Base-by-base conservation (phyloP, 1,140 invertebrate genomes). In the Subanguina moxae region DNA sequence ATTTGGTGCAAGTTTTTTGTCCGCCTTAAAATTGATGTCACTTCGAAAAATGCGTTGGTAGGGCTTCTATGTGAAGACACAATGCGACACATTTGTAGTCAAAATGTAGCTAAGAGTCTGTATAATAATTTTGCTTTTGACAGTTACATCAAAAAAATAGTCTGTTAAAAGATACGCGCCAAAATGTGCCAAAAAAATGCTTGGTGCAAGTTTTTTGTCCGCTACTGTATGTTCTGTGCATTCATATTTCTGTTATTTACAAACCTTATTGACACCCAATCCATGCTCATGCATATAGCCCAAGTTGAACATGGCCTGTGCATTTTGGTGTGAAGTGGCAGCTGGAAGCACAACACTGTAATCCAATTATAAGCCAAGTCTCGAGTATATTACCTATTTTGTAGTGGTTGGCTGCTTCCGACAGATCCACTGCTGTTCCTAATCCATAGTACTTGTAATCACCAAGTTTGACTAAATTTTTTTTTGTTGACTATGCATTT, bases 241-340 rank as follows among this genome's bases (percentile, higher is more conserved):
- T 7, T 3, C 17, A 52, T 5, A 19, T 19, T 52, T 52, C 48
- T 45, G 23, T 70, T 28, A 73, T 48, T 11, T 15, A 48, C 28
- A 66, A 82, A 88, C 88, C 84, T 88, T 87, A 81, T 88, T 86
- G 84, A 96, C 89, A 5, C 95, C 95, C 21, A 97, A 86, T 0
- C 95, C 95, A 78, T 91, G 90, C 84, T 98, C 94, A 84, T 99
- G 94, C 95, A 99, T 99, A 82, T 97, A 98, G 1, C 92, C 95
- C 56, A 99, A 87, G 85, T 99, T 99, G 82, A 98, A 99, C 89
- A 96, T 94, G 7, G 96, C 95, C 83, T 98, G 95, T 0, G 95
- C 91, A 85, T 93, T 96, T 78, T 92, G 89, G 74, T 96, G 91
- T 73, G 93, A 90, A 67, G 97, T 94, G 0, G 92, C 93, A 0